These are phyloP conservation scores for Netelia melanura DNA, from an alignment of 2,888 invertebrate genomes.

Conservation along the genomic window DNA sequence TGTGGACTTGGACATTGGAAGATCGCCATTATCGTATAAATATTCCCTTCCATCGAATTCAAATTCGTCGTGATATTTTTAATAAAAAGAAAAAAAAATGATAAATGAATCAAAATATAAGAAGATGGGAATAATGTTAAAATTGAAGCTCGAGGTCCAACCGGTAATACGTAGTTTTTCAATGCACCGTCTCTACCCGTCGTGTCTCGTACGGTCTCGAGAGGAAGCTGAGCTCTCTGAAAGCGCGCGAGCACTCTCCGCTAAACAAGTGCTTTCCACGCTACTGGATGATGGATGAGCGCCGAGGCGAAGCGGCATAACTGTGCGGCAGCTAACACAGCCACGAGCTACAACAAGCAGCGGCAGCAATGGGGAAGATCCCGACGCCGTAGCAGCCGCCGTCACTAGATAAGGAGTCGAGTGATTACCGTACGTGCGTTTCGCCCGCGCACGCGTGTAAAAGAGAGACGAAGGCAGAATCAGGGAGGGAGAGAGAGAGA, in stretches of 20 bases:
- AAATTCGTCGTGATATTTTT: too few species aligned
- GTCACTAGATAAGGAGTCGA: constrained; percentile 78
- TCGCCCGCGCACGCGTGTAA: constrained; percentile 40
- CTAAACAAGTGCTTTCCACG: constrained; percentile 78
- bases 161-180: neutral
- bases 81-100: too few species aligned
- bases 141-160: neutral
- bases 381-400: constrained; percentile 67
- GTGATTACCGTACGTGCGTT: constrained; percentile 67
- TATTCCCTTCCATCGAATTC: too few species aligned
- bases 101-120: too few species aligned
- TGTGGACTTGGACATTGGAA: too few species aligned
- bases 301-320: constrained; percentile 71
- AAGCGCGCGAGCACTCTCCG: constrained; percentile 58
- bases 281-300: constrained; percentile 81
- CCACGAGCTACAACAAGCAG: constrained; percentile 48
- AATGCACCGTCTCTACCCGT: neutral
- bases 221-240: constrained; percentile 49
- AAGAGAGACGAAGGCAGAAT: constrained; percentile 28
- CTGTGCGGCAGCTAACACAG: constrained; percentile 53
- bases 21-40: too few species aligned
- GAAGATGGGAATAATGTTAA: too few species aligned
- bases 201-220: constrained; percentile 26
- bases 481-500: neutral
- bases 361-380: constrained; percentile 40